Evolutionary conservation across 2,113 vertebrate genomes (phyloP).

Genomic region (Crocuta crocuta): DNA sequence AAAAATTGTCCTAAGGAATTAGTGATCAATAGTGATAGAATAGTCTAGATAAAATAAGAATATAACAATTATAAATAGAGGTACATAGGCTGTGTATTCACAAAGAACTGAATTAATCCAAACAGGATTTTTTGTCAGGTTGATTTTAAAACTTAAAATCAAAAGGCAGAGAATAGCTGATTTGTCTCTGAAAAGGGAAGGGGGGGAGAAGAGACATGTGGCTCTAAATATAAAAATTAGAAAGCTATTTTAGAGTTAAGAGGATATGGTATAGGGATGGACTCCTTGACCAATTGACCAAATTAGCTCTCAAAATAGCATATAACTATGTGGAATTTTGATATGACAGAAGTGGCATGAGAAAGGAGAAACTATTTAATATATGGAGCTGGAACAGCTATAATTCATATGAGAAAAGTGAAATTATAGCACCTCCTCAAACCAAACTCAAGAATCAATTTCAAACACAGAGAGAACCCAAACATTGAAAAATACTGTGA

Average conservation of each 20-base stretch:
- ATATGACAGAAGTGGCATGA: neutral
- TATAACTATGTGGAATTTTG: neutral
- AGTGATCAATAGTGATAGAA: neutral
- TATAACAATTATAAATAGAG: neutral
- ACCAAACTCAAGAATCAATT: neutral
- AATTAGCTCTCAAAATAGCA: neutral
- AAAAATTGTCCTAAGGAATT: neutral
- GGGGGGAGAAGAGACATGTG: neutral
- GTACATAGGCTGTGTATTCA: neutral
- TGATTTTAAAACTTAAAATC: neutral
- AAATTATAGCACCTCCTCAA: neutral
- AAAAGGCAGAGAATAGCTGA: neutral
- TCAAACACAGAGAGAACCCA: neutral
- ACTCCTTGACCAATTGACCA: too few species aligned
- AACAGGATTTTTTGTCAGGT: neutral
- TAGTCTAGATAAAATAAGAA: neutral
- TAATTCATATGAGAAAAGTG: neutral
- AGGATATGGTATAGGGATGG: neutral
- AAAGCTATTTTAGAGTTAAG: neutral
- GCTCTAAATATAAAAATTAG: neutral
- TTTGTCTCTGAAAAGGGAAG: conserved; percentile 22
- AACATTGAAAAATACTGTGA: neutral
- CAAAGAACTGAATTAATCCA: neutral
- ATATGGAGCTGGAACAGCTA: neutral
- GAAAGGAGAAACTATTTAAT: neutral